Conservation (phyloP, 2,888 invertebrate genomes). For the Pimpla rufipes region DNA sequence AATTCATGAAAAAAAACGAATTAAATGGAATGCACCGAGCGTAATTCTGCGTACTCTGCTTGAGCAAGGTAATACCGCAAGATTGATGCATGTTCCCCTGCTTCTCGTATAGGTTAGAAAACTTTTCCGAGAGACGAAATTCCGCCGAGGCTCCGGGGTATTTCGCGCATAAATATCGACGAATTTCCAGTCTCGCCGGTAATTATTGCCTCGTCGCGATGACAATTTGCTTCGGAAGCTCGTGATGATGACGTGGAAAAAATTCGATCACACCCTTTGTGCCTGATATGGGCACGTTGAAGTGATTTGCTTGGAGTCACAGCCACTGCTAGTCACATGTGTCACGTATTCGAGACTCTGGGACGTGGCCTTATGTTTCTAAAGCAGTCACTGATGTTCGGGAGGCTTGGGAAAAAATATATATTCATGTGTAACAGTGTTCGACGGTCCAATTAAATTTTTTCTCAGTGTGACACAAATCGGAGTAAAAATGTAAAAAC, state of each 20-base stretch:
- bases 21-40: constrained; percentile 76
- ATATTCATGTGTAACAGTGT: neutral
- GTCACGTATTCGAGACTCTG: constrained; percentile 41
- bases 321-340: neutral
- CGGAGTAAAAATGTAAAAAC: too few relatives aligned
- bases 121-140: constrained; percentile 42
- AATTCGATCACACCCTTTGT: neutral
- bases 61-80: constrained; percentile 75
- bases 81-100: constrained; percentile 62
- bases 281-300: neutral
- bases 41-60: constrained; percentile 69
- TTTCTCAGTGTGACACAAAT: neutral
- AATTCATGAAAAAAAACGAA: constrained; percentile 70
- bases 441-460: neutral
- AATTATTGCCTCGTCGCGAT: neutral
- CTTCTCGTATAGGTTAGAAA: constrained; percentile 76
- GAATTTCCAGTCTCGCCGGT: neutral
- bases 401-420: neutral
- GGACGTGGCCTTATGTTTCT: constrained; percentile 43
- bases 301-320: neutral
- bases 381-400: neutral
- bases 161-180: neutral
- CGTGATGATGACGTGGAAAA: neutral
- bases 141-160: constrained; percentile 6
- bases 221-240: too few relatives aligned